Evolutionary conservation across 2,888 invertebrate species (phyloP).

Genomic region (Perizoma flavofasciatum): DNA sequence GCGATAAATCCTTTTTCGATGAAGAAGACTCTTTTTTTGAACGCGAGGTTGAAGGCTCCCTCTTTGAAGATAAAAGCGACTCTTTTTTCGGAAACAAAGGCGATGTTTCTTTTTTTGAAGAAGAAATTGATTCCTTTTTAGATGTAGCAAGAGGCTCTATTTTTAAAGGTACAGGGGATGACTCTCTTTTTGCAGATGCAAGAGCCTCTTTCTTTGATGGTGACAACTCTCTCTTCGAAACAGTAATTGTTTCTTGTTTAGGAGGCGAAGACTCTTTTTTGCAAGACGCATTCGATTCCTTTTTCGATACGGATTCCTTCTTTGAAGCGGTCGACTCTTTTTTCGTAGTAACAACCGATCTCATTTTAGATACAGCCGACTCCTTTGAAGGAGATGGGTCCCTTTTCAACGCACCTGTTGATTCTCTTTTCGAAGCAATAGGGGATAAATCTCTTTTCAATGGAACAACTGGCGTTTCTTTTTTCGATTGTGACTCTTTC

Average conservation of each 20-base stretch:
- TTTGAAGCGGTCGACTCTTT: conserved; percentile 10
- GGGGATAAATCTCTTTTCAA: conserved; percentile 7
- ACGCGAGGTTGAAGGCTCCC: conserved; percentile 5
- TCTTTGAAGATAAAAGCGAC: conserved; percentile 7
- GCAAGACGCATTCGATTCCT: conserved; percentile 4
- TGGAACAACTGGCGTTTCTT: conserved; percentile 7
- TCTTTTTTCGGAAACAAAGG: conserved; percentile 11
- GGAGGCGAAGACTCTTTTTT: conserved; percentile 13
- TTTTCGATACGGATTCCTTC: conserved; percentile 10
- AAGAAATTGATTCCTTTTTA: conserved; percentile 9
- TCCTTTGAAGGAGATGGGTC: conserved; percentile 16
- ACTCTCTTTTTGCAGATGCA: conserved; percentile 7
- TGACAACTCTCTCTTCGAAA: conserved; percentile 6
- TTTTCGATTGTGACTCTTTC: conserved; percentile 18
- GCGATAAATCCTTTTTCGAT: conserved; percentile 21
- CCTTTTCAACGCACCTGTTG: conserved; percentile 4
- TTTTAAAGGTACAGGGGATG: conserved; percentile 6
- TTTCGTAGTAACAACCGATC: conserved; percentile 1
- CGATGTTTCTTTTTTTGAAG: conserved; percentile 12
- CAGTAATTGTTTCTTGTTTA: conserved; percentile 5
- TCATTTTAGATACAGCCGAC: conserved; percentile 5
- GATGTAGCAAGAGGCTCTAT: not conserved
- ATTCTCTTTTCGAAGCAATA: conserved; percentile 13
- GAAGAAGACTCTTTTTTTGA: conserved; percentile 3
- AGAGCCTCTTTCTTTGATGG: conserved; percentile 10